Evolutionary conservation across 2,888 invertebrate species (phyloP), one percentile per base, ranked within the genome.

Genomic region (Myathropa florea): DNA sequence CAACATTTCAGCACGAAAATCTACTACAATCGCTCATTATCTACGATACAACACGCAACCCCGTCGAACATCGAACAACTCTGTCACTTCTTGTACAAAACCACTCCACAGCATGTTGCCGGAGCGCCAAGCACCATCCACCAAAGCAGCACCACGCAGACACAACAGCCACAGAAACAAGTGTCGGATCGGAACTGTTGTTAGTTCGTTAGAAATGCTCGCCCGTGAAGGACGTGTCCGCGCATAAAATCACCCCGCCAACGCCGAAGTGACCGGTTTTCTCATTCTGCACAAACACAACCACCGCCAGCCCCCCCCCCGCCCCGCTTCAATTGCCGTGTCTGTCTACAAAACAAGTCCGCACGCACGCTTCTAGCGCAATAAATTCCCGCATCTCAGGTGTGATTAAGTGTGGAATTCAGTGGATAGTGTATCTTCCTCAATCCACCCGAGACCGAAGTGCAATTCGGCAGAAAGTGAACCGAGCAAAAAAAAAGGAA

Each of bases 141-240:
- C 57, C 21, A 10, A 10, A 21, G 10, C 55, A 21, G 10, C 55
- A 55, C 9, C 21, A 9, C 7, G 21, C 55, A 39, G n/a, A n/a
- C 39, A 10, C 76, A 85, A 12, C 85, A 81, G 80, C 84, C 77
- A 77, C 76, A 59, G 68, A 82, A 85, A 82, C 85, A 85, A 85
- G 82, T 85, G 85, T 77, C 46, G 46, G 46, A 4, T 85, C 55
- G 77, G 61, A 64, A 72, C 28, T 39, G 65, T 61, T 21, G 28
- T 85, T 82, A 77, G 85, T 85, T 85, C 73, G 85, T 82, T 85
- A 82, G 85, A 85, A 82, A 85, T 82, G 33, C 72, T 73, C 85
- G 77, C n/a, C 72, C 36, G 77, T 12, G 82, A 65, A 82, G 85
- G 85, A 77, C 77, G 85, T 82, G 3, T 82, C 73, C 73, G 81